Percentiles rank a stretch among this genome's conserved stretches.
These are phyloP conservation scores for Callipepla squamata DNA, from an alignment of 2,113 vertebrate species.

Conservation along the genomic window DNA sequence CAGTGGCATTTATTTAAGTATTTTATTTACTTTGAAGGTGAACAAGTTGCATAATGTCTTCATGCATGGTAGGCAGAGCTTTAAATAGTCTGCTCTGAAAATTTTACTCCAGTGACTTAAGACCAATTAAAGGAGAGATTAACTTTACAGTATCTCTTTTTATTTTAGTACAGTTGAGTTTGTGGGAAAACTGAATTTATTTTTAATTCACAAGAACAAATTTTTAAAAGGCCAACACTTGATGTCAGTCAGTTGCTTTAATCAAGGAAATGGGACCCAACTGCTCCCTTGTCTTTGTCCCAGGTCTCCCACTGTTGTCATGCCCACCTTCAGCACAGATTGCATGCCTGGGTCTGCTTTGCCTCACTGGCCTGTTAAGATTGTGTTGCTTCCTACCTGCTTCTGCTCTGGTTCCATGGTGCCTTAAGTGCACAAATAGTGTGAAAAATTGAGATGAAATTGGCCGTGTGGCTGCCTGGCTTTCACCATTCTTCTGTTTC, in stretches of 20 bases:
- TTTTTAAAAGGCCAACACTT: rapidly evolving
- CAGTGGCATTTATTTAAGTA: neutral
- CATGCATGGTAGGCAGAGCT: neutral
- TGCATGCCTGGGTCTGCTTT: neutral
- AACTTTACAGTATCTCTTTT: neutral
- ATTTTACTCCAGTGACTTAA: neutral
- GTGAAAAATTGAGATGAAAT: neutral
- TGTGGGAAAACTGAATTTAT: neutral
- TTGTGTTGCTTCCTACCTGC: rapidly evolving
- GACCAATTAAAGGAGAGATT: neutral
- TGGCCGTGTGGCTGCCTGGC: neutral
- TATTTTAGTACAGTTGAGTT: neutral
- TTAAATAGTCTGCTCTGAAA: neutral
- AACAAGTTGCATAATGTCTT: neutral
- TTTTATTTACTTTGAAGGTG: neutral
- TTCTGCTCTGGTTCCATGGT: neutral
- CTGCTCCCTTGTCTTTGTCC: neutral
- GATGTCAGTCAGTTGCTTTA: neutral
- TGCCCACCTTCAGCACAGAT: neutral
- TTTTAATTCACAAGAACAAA: neutral
- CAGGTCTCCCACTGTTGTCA: neutral
- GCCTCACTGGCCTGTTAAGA: neutral
- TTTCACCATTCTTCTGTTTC: neutral
- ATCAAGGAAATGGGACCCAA: rapidly evolving
- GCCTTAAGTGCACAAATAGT: neutral